Evolutionary conservation across 2,797 vertebrate species (phyloP), one percentile per base, ranked within the genome.

Genomic region (Hozukius guyotensis): DNA sequence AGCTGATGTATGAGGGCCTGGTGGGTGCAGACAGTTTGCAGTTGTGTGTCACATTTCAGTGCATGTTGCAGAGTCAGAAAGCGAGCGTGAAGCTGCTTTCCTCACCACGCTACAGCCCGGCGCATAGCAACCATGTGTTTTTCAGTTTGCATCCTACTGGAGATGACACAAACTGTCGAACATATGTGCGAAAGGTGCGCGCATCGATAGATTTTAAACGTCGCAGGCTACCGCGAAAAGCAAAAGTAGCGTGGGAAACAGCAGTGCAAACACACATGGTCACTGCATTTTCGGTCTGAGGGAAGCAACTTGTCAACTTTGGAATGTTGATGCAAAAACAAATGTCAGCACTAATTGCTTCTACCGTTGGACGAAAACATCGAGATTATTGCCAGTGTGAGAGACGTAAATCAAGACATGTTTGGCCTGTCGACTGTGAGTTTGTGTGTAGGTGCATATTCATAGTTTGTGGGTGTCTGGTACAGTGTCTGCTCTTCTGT

Each of bases 241-340:
- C 69, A 62, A 81, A 88, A 82, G 83, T 20, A 77, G 68, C 80
- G 78, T 92, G 92, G 88, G 90, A 93, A 92, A 72, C 70, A 4
- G 62, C 42, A 11, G 27, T n/a, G 16, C 78, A 73, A 55, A 87
- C 80, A 89, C 86, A 91, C 78, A 91, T 83, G 87, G 90, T 53
- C 25, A 52, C 75, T 7, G 64, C 86, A 86, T 92, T 88, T 89
- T 76, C 60, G 55, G 82, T 69, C 38, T 8, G 22, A 70, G 89
- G 88, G 88, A 84, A 89, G 82, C 70, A 77, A 78, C 89, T 88
- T 78, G 84, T 89, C 90, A 85, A 80, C 84, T 72, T 65, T 88
- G 93, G 89, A 91, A 91, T 86, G 89, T 76, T 72, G 80, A 90
- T 61, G 85, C 81, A 90, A 89, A 94, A 91, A 89, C 81, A 89